Base-by-base conservation (phyloP, 64 coral and sea anemone genomes). In the Stylophora pistillata region DNA sequence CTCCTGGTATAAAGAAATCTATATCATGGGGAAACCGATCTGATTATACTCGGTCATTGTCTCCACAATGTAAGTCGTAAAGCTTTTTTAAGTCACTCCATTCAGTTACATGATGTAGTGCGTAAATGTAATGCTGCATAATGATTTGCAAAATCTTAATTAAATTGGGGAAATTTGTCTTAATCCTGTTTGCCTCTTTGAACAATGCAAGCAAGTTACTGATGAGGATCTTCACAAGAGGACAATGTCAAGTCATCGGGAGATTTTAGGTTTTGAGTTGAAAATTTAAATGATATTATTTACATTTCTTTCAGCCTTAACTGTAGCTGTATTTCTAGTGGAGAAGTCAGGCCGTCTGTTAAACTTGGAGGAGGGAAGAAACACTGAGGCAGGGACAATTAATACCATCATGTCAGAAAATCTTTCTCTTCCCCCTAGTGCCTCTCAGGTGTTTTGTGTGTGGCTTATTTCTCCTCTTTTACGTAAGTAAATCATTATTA, bases 341-440 rank as follows among this genome's bases (percentile, higher is more conserved):
- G 97, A 99, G 78, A 95, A 91, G 78, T 82, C 94, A 61, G 93
- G 87, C 28, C 93, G 97, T 55, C 79, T 99, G 30, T 85, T 99
- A 20, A 93, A 92, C 59, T 72, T 99, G 52, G 90, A 99, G 27
- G 94, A 95, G 83, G 97, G 97, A 72, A 90, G 89, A 81, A 87
- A 93, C 29, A 91, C 97, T 53, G 95, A 77, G 17, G 97, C 97
- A 78, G 97, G 97, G 25, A 73, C 78, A 7, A 99, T 99, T 27
- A 93, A 89, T n/a, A 93, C 86, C 74, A 93, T 99, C 27, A 99
- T 99, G 97, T 74, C 88, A 15, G 93, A 99, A 41, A 99, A 95
- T 74, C 85, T 99, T 3, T 77, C 86, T n/a, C 77, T 99, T 20
- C 87, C 87, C 0, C 72, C 94, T 31, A 55, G 91, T 33, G 93